phyloP scores from a whole-genome alignment of 2,113 vertebrate species.

The Isurus oxyrinchus region DNA sequence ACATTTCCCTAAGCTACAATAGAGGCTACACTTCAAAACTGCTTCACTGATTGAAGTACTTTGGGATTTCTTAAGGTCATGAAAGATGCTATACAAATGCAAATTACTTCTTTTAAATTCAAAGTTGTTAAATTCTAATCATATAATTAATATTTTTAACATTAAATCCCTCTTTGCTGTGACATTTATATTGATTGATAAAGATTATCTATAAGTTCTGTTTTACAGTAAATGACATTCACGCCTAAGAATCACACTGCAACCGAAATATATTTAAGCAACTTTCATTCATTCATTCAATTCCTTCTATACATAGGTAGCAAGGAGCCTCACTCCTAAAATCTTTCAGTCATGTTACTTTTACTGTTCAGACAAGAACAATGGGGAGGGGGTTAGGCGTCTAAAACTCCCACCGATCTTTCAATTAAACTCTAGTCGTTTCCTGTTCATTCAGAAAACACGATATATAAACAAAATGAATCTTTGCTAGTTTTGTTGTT shows the following conservation, averaged over 20 bases:
- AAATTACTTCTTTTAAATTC: neutral
- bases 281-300: neutral
- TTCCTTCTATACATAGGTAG: neutral
- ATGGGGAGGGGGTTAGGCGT: neutral
- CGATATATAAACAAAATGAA: neutral
- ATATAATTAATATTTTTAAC: neutral
- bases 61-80: neutral
- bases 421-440: neutral
- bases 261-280: neutral
- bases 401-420: neutral
- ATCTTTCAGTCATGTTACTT: neutral
- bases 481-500: neutral
- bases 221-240: neutral
- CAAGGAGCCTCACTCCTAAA: neutral
- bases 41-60: neutral
- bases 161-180: neutral
- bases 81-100: neutral
- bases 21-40: neutral
- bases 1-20: neutral
- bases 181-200: neutral
- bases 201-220: neutral
- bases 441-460: slow-evolving; percentile 11
- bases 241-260: neutral
- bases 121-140: neutral
- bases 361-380: neutral